These are phyloP conservation scores for Cheirogaleus medius DNA, from an alignment of 2,113 vertebrate species.

Conservation along the genomic window DNA sequence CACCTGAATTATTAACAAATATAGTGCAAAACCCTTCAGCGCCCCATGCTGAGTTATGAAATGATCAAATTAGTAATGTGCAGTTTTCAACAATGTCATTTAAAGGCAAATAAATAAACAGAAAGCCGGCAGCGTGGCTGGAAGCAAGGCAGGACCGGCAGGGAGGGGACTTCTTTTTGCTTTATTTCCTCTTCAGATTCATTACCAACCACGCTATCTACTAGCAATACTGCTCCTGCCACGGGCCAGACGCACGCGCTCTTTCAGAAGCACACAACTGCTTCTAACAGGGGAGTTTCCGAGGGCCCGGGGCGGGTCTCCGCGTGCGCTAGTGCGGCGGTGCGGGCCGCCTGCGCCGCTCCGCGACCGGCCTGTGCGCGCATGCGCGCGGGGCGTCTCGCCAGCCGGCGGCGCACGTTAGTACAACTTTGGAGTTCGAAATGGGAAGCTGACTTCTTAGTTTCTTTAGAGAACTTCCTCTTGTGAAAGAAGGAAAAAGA, in stretches of 20 bases:
- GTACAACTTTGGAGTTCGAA: neutral
- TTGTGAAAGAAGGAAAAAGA: neutral
- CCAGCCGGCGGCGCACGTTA: neutral
- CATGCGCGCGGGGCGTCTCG: neutral
- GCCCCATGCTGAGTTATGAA: neutral
- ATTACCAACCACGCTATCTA: neutral
- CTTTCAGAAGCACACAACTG: neutral
- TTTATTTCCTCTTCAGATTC: neutral
- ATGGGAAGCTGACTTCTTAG: neutral
- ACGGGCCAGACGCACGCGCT: neutral
- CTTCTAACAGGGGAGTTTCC: slow-evolving; percentile 22
- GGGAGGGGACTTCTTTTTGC: neutral
- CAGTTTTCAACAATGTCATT: neutral
- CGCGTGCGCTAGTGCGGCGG: no score
- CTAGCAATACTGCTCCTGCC: neutral
- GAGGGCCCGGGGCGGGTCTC: no score
- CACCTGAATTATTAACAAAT: neutral
- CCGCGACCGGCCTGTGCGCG: neutral
- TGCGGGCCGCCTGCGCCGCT: neutral
- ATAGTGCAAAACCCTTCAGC: neutral
- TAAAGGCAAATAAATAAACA: slow-evolving; percentile 17
- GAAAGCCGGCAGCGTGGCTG: neutral
- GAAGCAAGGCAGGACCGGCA: no score
- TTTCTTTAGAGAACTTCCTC: neutral
- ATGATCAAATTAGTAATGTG: neutral